Conservation (phyloP, 1,140 invertebrate species). For the Rhagoletis zephyria region DNA sequence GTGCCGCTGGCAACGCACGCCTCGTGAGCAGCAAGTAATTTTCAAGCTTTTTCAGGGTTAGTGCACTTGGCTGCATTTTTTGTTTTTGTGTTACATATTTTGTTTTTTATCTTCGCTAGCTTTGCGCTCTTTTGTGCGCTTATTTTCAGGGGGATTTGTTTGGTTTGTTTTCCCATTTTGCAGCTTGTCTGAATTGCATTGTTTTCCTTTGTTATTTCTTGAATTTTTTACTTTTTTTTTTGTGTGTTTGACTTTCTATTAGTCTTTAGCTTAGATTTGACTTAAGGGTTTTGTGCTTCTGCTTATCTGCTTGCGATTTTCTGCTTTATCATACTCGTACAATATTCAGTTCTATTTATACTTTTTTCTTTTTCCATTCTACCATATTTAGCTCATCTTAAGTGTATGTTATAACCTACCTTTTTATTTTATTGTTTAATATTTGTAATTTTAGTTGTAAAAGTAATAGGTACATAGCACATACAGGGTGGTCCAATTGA, state of each 20-base stretch:
- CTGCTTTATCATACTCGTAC: not conserved
- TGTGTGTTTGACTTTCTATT: not conserved
- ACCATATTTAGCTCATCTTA: conserved; percentile 10
- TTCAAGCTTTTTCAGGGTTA: conserved; percentile 47
- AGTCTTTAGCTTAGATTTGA: not conserved
- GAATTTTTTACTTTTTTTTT: not conserved
- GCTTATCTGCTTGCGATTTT: not conserved
- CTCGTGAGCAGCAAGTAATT: conserved; percentile 37
- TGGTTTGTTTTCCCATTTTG: not conserved
- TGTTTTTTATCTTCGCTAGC: not conserved
- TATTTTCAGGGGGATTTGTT: not conserved
- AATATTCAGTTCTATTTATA: not conserved
- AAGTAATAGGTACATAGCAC: not conserved
- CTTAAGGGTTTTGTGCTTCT: not conserved
- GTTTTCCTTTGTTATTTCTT: not conserved
- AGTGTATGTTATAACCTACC: not conserved
- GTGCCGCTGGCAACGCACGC: conserved; percentile 1
- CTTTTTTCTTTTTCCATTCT: not conserved
- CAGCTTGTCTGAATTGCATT: not conserved
- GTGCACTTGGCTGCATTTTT: conserved; percentile 47
- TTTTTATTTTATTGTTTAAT: not conserved
- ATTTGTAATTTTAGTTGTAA: not conserved
- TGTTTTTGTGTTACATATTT: conserved; percentile 10
- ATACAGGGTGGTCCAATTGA: no score
- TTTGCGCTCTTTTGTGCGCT: not conserved